Conservation (phyloP, 2,888 invertebrate genomes). For the Athetis lepigone region DNA sequence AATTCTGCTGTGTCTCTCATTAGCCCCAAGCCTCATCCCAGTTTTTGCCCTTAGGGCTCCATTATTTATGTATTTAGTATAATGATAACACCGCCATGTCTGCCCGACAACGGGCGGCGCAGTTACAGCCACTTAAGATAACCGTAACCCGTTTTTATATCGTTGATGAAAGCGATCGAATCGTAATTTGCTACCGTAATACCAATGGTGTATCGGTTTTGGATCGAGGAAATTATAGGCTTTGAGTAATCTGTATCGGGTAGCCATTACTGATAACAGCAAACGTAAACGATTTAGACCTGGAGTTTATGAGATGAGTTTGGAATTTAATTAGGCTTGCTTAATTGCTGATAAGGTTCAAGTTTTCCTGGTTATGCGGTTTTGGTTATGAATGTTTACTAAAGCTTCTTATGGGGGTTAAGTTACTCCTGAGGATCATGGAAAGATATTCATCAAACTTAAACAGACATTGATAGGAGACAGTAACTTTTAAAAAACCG, state of each 20-base stretch:
- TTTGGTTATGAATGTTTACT: too few species aligned
- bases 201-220: slow-evolving; percentile 58
- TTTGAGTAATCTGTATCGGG: slow-evolving; percentile 41
- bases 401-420: too few species aligned
- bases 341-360: not conserved
- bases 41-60: slow-evolving; percentile 14
- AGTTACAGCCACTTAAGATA: slow-evolving; percentile 56
- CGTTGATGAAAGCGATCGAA: slow-evolving; percentile 56
- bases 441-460: too few species aligned
- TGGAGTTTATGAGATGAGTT: slow-evolving; percentile 10
- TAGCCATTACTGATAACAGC: slow-evolving; percentile 41
- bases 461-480: too few species aligned
- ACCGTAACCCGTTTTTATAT: slow-evolving; percentile 60
- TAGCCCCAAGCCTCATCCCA: not conserved
- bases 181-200: slow-evolving; percentile 68
- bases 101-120: slow-evolving; percentile 35
- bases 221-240: slow-evolving; percentile 53
- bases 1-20: not conserved
- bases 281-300: slow-evolving; percentile 5
- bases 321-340: slow-evolving; percentile 16
- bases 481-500: too few species aligned
- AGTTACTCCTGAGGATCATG: too few species aligned
- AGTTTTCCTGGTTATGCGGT: too few species aligned
- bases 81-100: slow-evolving; percentile 46
- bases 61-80: slow-evolving; percentile 49